Evolutionary conservation across 2,113 vertebrate species (phyloP).

Genomic region (Nannospalax galili): DNA sequence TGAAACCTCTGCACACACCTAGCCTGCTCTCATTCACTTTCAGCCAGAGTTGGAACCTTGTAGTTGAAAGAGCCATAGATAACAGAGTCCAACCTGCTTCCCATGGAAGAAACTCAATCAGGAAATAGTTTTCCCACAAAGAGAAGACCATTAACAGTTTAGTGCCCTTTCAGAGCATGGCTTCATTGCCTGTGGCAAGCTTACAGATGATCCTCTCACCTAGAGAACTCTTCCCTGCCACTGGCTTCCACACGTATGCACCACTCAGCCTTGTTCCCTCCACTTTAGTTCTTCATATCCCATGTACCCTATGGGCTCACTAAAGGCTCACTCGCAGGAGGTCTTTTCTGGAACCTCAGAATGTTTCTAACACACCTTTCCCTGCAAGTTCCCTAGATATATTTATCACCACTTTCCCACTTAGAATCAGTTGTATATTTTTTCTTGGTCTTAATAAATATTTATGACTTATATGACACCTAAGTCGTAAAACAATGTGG

Average conservation of each 20-base stretch:
- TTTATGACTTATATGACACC: background rate
- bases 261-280: too few species aligned
- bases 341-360: background rate
- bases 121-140: background rate
- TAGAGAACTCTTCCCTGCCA: too few species aligned
- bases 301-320: background rate
- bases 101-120: background rate
- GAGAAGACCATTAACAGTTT: too few species aligned
- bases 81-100: background rate
- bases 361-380: background rate
- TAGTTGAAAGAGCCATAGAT: background rate
- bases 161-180: background rate
- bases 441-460: background rate
- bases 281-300: background rate
- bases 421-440: background rate
- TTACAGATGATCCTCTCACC: accelerated
- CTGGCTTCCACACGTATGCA: accelerated
- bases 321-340: background rate
- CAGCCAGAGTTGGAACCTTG: background rate
- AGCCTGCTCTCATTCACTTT: background rate
- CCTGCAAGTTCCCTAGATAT: background rate
- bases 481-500: background rate
- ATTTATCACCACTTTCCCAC: background rate
- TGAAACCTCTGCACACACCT: background rate
- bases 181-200: background rate